Conservation (phyloP, 2,888 invertebrate species). For the Epinotia ramella region DNA sequence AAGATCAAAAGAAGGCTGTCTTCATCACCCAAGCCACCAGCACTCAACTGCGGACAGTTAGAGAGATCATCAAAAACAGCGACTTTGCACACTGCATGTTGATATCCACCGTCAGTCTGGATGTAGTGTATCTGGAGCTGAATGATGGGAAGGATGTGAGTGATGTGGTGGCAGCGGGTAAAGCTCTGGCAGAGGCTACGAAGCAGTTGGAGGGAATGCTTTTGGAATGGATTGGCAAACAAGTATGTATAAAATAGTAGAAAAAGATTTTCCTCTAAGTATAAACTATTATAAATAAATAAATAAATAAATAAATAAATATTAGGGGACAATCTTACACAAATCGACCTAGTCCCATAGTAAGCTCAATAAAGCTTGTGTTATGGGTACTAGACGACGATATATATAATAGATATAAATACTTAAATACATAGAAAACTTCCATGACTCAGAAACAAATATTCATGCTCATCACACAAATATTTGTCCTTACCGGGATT, state of each 20-base stretch:
- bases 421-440: no score
- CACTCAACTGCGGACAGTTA: slow-evolving; percentile 83
- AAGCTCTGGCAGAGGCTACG: slow-evolving; percentile 65
- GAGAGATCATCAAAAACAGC: slow-evolving; percentile 86
- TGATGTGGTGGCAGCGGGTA: slow-evolving; percentile 68
- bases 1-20: slow-evolving; percentile 78
- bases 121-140: slow-evolving; percentile 80
- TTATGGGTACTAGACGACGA: no score
- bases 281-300: no score
- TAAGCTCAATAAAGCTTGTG: no score
- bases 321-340: no score
- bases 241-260: slow-evolving; percentile 64
- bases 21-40: slow-evolving; percentile 84
- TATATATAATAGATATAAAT: no score
- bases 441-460: no score
- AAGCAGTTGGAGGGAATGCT: slow-evolving; percentile 69
- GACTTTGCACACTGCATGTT: slow-evolving; percentile 86
- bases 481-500: no score
- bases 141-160: slow-evolving; percentile 71
- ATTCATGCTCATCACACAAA: no score
- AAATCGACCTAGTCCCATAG: no score
- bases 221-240: slow-evolving; percentile 85
- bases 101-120: slow-evolving; percentile 84
- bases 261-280: no score
- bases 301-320: no score